Base-by-base conservation (phyloP, 2,113 vertebrate genomes). In the Urocitellus parryii region DNA sequence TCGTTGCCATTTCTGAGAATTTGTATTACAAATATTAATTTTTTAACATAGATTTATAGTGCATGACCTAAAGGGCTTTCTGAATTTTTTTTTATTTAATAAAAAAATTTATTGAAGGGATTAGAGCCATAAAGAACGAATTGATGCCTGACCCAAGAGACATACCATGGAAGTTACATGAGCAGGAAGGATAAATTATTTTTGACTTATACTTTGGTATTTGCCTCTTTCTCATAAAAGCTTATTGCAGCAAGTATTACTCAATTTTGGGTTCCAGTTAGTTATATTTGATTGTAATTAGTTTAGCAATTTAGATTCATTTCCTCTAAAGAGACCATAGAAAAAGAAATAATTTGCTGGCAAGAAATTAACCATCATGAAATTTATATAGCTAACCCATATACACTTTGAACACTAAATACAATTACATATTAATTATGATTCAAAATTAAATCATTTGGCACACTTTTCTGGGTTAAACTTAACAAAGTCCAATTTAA, bases 401-500 rank as follows among this genome's bases (percentile, higher is more conserved):
- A 72, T 56, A 45, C 5, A n/a, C 65, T 87, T 89, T 95, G 76
- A 89, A 80, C 29, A 80, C 10, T 17, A 18, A 89, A 74, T 63
- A 27, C 42, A 93, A 95, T 91, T 89, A 91, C 18, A 14, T 87
- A 92, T 95, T 85, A 78, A 81, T 95, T 93, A 83, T 88, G 53
- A 79, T 81, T 91, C 63, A 91, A 65, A 90, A 39, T 91, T 83
- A 93, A 82, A 85, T 95, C 56, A 91, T 32, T 83, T 84, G 61
- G 37, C 39, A 94, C 22, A 78, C 1, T 84, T 95, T 58, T 87
- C 16, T 37, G 65, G 77, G 82, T 92, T 37, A 34, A 96, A 97
- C 87, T 89, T 90, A 95, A 39, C 13, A n/a, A 96, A 96, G 58
- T 93, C 63, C 37, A 91, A 78, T 73, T 91, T 88, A 84, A 84